Conservation (phyloP, 1,140 invertebrate genomes). For the Oppia nitens region DNA sequence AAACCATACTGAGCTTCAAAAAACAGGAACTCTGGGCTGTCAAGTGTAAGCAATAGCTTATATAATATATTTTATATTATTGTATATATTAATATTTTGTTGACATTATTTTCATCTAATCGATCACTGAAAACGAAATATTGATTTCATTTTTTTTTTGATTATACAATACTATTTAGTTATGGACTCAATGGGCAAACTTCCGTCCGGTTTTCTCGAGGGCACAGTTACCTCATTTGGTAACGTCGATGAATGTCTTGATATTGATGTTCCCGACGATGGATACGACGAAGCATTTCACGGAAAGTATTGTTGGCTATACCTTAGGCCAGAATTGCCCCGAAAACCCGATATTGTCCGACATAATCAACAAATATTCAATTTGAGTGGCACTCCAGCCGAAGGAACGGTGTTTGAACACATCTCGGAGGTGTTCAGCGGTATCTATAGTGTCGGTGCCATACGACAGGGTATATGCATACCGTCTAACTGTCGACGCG, state of each 20-base stretch:
- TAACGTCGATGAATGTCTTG: constrained; percentile 16
- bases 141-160: no score
- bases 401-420: background rate
- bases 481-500: background rate
- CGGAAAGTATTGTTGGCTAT: constrained; percentile 14
- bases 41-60: background rate
- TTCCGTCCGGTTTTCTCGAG: constrained; percentile 12
- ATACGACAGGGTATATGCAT: background rate
- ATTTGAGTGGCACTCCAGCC: background rate
- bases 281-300: constrained; percentile 9
- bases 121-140: no score
- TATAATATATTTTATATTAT: no score
- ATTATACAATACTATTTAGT: no score
- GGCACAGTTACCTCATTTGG: constrained; percentile 15
- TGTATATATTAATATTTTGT: no score
- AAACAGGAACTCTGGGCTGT: background rate
- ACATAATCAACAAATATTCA: background rate
- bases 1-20: background rate
- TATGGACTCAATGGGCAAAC: constrained; percentile 14
- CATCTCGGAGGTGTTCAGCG: background rate
- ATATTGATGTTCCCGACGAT: constrained; percentile 1
- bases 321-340: background rate
- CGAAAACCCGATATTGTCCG: background rate
- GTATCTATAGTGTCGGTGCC: background rate
- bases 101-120: no score